phyloP scores from a whole-genome alignment of 2,888 invertebrate species.

The Leptopterna dolabrata region DNA sequence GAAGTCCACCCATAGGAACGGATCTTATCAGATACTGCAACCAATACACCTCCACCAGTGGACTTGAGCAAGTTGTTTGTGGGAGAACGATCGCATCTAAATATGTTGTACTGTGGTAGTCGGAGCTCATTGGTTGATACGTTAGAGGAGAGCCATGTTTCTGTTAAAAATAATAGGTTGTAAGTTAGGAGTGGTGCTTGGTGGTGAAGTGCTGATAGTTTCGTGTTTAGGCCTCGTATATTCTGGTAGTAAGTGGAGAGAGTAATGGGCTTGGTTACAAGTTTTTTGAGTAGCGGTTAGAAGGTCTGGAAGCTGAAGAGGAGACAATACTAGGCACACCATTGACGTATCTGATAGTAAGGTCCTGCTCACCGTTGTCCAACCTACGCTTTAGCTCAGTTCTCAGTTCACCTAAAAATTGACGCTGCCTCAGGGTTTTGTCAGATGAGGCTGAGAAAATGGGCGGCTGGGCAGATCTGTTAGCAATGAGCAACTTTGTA shows the following conservation, averaged over 20 bases:
- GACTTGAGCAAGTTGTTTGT: not conserved
- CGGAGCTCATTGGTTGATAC: not conserved
- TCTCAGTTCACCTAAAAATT: not conserved
- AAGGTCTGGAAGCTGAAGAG: not conserved
- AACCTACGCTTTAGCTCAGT: not conserved
- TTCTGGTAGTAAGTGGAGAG: not conserved
- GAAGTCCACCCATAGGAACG: not conserved
- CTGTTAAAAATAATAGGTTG: not conserved
- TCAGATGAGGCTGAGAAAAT: not conserved
- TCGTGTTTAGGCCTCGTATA: slow-evolving; percentile 2
- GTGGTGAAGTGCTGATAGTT: not conserved
- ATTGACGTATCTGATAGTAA: not conserved
- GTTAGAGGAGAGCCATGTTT: not conserved
- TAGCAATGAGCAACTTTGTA: not conserved
- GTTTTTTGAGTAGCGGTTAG: slow-evolving; percentile 5
- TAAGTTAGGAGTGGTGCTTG: not conserved
- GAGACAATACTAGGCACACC: not conserved
- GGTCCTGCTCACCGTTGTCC: not conserved
- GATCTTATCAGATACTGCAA: not conserved
- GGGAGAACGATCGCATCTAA: not conserved
- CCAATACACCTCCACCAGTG: slow-evolving; percentile 1
- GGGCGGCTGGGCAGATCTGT: not conserved
- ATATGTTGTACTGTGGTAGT: not conserved
- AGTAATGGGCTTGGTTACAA: not conserved
- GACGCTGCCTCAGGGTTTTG: not conserved